phyloP scores from a whole-genome alignment of 1,140 invertebrate genomes.

The Thalassaphorura encarpata region DNA sequence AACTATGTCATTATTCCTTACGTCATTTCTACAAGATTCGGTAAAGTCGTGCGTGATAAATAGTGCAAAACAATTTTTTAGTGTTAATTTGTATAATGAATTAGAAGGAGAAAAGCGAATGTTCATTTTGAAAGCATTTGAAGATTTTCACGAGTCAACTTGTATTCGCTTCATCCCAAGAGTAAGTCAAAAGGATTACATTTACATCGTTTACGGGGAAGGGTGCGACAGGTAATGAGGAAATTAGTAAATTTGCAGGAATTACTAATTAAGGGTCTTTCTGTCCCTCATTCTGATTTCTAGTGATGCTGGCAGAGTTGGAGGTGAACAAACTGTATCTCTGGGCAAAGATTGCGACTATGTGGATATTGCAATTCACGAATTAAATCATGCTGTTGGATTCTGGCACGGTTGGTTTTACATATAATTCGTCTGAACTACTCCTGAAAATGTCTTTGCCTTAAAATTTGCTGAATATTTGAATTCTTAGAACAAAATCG shows the following conservation, averaged over 20 bases:
- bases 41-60: too few species aligned
- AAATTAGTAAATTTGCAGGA: too few species aligned
- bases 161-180: slow-evolving; percentile 6
- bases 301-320: slow-evolving; percentile 36
- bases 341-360: slow-evolving; percentile 38
- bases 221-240: slow-evolving; percentile 38
- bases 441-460: too few species aligned
- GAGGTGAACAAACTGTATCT: slow-evolving; percentile 35
- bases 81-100: too few species aligned
- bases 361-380: slow-evolving; percentile 38
- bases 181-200: neutral
- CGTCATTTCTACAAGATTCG: slow-evolving; percentile 7
- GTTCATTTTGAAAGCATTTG: slow-evolving; percentile 9
- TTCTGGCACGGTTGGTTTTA: too few species aligned
- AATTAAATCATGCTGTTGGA: too few species aligned
- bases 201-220: neutral
- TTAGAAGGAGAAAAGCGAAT: too few species aligned
- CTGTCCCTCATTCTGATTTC: too few species aligned
- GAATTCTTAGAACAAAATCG: slow-evolving; percentile 41
- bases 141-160: slow-evolving; percentile 2
- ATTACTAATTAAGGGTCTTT: too few species aligned
- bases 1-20: slow-evolving; percentile 1
- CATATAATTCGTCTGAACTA: too few species aligned
- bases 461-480: too few species aligned
- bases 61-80: too few species aligned